These are phyloP conservation scores for Collichthys lucidus DNA, from an alignment of 2,113 vertebrate species.

Conservation along the genomic window DNA sequence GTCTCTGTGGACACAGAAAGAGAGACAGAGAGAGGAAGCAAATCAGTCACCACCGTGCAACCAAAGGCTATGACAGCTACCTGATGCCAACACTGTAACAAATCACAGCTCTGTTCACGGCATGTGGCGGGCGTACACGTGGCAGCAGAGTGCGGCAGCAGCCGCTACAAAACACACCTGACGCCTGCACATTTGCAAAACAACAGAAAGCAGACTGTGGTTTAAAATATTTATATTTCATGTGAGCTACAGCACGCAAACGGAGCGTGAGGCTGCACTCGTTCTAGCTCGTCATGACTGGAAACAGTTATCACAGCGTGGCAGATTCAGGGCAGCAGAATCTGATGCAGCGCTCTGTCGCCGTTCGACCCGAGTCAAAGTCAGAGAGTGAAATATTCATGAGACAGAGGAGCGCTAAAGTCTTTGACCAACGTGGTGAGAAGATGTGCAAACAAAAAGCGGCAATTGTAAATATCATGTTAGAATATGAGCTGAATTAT, in stretches of 20 bases:
- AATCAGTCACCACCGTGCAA: neutral
- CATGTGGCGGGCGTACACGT: neutral
- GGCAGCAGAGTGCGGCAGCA: neutral
- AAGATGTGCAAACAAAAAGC: neutral
- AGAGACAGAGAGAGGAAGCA: neutral
- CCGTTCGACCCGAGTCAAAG: conserved; percentile 4
- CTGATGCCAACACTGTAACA: neutral
- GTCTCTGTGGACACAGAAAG: conserved; percentile 78
- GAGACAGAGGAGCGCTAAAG: neutral
- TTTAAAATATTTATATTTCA: conserved; percentile 6
- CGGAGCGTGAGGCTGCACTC: neutral
- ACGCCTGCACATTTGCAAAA: neutral
- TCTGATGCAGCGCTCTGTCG: neutral
- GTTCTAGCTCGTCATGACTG: neutral
- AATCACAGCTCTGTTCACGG: conserved; percentile 15
- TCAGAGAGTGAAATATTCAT: conserved; percentile 25
- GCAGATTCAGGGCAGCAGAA: conserved; percentile 3
- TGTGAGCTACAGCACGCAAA: neutral
- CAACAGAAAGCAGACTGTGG: neutral
- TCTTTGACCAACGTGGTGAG: neutral
- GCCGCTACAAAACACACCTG: no score
- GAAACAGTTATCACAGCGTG: neutral
- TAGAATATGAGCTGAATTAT: neutral
- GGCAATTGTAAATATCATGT: no score
- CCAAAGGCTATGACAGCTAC: neutral